A percentile compares a stretch with the other conserved stretches of the same genome.
Evolutionary conservation across 2,113 vertebrate species (phyloP).

Genomic region (Pandion haliaetus): DNA sequence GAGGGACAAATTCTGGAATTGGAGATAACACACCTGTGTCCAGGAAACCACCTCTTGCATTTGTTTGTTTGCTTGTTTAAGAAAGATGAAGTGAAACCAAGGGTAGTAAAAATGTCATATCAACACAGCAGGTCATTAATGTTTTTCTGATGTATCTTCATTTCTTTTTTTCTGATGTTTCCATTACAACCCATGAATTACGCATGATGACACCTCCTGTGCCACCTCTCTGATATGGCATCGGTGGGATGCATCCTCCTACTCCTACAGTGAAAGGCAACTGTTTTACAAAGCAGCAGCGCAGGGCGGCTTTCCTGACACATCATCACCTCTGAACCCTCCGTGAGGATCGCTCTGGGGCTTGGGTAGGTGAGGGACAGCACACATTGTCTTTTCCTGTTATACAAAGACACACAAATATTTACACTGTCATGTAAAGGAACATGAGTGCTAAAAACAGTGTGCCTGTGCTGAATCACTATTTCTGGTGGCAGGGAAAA

Average conservation of each 20-base stretch:
- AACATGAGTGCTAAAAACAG: background rate
- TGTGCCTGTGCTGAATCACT: background rate
- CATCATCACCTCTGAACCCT: background rate
- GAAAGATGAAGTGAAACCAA: background rate
- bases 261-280: background rate
- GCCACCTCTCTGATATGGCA: no score
- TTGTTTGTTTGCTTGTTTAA: background rate
- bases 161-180: background rate
- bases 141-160: background rate
- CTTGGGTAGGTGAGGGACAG: background rate
- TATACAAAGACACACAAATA: background rate
- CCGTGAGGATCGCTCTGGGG: background rate
- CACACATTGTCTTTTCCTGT: background rate
- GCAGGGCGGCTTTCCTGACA: background rate
- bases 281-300: background rate
- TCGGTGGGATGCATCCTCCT: background rate
- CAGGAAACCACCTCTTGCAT: background rate
- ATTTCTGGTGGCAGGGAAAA: background rate
- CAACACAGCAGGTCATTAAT: background rate
- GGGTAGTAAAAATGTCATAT: background rate
- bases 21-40: background rate
- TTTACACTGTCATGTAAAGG: background rate
- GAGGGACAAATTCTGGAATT: background rate
- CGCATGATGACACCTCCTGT: accelerated
- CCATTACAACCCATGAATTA: background rate